Conservation (phyloP, 2,888 invertebrate genomes). For the Drosophila putrida region DNA sequence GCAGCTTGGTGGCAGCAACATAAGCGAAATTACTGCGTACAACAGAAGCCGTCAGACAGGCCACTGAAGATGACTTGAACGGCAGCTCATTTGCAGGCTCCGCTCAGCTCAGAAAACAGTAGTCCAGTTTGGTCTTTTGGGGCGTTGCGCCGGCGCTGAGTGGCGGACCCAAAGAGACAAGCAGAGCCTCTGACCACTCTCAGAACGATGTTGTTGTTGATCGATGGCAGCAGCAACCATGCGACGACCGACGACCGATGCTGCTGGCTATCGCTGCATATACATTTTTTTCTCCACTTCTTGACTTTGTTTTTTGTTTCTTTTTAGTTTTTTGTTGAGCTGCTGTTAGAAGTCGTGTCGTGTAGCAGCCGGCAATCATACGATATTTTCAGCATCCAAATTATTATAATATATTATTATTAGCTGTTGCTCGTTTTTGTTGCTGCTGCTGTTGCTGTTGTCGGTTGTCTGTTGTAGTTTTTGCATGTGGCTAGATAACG, state of each 20-base stretch:
- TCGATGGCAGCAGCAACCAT: conserved; percentile 51
- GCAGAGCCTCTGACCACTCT: conserved; percentile 27
- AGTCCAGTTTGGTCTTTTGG: conserved; percentile 62
- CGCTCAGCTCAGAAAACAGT: conserved; percentile 70
- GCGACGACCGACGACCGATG: conserved; percentile 24
- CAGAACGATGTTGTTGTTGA: conserved; percentile 45
- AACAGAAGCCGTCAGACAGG: conserved; percentile 84
- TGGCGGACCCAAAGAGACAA: conserved; percentile 14
- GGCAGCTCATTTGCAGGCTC: conserved; percentile 69
- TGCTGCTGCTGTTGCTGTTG: conserved; percentile 32
- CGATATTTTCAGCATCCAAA: conserved; percentile 83
- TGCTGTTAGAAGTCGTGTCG: conserved; percentile 67
- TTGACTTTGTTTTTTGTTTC: conserved; percentile 10
- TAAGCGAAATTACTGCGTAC: conserved; percentile 85
- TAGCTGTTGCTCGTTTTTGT: conserved; percentile 57
- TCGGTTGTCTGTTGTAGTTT: conserved; percentile 36
- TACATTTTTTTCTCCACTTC: conserved; percentile 11
- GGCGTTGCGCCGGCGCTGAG: conserved; percentile 71
- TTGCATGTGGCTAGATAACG: conserved; percentile 60
- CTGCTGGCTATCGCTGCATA: conserved; percentile 43
- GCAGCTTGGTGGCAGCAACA: too few relatives aligned
- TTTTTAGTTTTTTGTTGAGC: conserved; percentile 34
- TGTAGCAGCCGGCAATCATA: conserved; percentile 78
- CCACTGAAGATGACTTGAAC: conserved; percentile 38
- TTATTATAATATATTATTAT: conserved; percentile 85